Conservation (phyloP, 1,140 invertebrate genomes). For the Branchinecta lynchi region DNA sequence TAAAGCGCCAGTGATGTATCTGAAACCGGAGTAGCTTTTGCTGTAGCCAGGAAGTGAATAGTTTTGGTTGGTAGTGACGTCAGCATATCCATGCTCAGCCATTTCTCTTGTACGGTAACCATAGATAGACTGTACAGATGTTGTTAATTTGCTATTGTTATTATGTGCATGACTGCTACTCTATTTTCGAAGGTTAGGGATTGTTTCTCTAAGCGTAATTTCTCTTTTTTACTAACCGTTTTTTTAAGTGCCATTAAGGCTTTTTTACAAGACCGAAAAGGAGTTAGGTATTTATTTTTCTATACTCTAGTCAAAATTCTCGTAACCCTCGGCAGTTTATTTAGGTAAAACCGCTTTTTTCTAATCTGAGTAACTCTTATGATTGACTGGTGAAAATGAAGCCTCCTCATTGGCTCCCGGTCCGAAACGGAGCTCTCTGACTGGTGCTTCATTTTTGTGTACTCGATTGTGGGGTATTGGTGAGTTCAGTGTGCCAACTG, state of each 20-base stretch:
- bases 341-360: background rate
- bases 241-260: conserved; percentile 2
- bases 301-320: conserved; percentile 4
- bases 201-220: conserved; percentile 5
- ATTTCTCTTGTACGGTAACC: background rate
- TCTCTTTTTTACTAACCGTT: background rate
- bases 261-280: background rate
- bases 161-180: background rate
- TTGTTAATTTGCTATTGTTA: background rate
- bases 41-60: no score
- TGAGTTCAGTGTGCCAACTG: conserved; percentile 11
- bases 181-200: background rate
- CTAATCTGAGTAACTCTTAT: background rate
- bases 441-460: background rate
- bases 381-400: background rate
- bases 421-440: background rate
- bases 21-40: no score
- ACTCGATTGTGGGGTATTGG: background rate
- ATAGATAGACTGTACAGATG: background rate
- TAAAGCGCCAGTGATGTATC: no score
- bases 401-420: background rate
- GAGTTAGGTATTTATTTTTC: conserved; percentile 10
- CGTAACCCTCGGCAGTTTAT: background rate
- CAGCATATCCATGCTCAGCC: background rate
- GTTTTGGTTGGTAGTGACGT: background rate